phyloP scores from a whole-genome alignment of 2,888 invertebrate genomes.

The Chrysina gloriosa region DNA sequence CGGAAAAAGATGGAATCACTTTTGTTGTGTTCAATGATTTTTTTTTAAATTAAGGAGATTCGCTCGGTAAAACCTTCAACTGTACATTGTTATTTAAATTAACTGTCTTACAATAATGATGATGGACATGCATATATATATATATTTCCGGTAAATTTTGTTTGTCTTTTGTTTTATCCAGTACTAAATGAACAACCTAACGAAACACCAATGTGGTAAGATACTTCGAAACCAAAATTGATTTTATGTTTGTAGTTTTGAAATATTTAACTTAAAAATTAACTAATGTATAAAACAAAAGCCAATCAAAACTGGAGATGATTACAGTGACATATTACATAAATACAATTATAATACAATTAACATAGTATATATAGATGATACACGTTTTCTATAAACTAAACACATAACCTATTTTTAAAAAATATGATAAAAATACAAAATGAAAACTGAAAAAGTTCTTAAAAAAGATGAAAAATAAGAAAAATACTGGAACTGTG shows the following conservation, averaged over 20 bases:
- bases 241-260: constrained; percentile 1
- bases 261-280: constrained; percentile 26
- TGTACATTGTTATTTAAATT: constrained; percentile 47
- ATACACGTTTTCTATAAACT: constrained; percentile 40
- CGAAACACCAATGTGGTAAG: not conserved
- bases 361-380: constrained; percentile 45
- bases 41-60: constrained; percentile 56
- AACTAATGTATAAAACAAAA: constrained; percentile 53
- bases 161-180: constrained; percentile 55
- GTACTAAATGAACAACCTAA: constrained; percentile 21
- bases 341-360: constrained; percentile 64
- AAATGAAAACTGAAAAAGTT: constrained; percentile 43
- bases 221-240: constrained; percentile 2
- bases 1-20: constrained; percentile 31
- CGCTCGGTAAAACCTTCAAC: constrained; percentile 54
- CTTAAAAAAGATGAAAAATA: constrained; percentile 49
- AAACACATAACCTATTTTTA: constrained; percentile 40
- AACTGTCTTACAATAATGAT: constrained; percentile 48
- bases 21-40: constrained; percentile 30
- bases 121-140: constrained; percentile 54
- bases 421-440: constrained; percentile 49
- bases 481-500: constrained; percentile 62
- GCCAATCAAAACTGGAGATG: constrained; percentile 53
- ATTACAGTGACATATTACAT: constrained; percentile 52
- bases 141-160: constrained; percentile 46